phyloP scores from a whole-genome alignment of 2,888 invertebrate genomes.

The Ommatoiulus sabulosus region DNA sequence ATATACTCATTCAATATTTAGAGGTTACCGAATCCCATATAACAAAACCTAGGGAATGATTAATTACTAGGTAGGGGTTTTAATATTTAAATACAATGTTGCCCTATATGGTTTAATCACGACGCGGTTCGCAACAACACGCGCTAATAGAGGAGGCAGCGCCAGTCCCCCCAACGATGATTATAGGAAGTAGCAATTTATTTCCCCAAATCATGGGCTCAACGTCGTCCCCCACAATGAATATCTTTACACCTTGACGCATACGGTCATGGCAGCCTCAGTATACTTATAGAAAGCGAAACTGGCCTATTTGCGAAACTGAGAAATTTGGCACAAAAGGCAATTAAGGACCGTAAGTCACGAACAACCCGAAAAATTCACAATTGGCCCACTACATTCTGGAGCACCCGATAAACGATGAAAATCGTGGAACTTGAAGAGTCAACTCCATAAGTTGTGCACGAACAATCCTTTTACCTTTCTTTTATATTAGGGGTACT shows the following conservation, averaged over 20 bases:
- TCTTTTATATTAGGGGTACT: no score
- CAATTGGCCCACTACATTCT: not conserved
- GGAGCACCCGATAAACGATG: no score
- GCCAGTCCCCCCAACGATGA: constrained; percentile 2
- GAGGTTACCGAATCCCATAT: constrained; percentile 6
- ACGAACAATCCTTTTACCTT: no score
- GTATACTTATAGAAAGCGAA: not conserved
- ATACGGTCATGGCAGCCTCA: no score
- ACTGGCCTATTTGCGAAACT: not conserved
- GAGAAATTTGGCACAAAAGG: not conserved
- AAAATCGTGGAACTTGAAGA: no score
- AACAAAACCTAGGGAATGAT: constrained; percentile 19
- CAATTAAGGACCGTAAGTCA: not conserved
- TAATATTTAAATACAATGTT: constrained; percentile 25
- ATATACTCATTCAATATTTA: constrained; percentile 42
- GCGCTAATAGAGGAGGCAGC: not conserved
- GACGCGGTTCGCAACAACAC: not conserved
- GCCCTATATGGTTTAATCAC: not conserved
- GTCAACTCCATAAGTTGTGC: no score
- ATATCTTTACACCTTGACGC: not conserved
- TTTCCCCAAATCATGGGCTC: not conserved
- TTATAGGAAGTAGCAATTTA: constrained; percentile 21
- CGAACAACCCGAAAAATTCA: not conserved
- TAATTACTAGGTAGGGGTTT: constrained; percentile 9
- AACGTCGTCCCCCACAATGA: not conserved